A percentile compares a stretch with the other conserved stretches of the same genome.
Conservation (phyloP, 2,113 vertebrate species). For the Eurystomus gularis region DNA sequence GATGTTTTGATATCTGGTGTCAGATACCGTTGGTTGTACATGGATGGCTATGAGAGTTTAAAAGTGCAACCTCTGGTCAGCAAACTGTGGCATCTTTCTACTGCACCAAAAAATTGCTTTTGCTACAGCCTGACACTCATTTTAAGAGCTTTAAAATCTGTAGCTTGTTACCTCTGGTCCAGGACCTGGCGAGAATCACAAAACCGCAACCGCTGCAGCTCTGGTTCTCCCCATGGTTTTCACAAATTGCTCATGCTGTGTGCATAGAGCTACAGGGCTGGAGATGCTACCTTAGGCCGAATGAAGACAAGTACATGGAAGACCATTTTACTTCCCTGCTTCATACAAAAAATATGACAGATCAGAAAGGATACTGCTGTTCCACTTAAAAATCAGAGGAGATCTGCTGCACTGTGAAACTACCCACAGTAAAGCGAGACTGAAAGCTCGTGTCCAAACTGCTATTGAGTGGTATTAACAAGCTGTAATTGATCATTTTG, state of each 20-base stretch:
- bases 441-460: not conserved
- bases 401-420: not conserved
- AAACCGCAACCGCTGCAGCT: fast-evolving
- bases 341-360: not conserved
- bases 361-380: not conserved
- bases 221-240: not conserved
- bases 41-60: not conserved
- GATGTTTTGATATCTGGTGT: not conserved
- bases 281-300: not conserved
- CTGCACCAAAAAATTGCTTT: not conserved
- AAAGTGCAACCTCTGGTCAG: not conserved
- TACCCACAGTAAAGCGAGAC: not conserved
- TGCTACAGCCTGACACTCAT: fast-evolving
- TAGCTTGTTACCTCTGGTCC: not conserved
- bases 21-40: not conserved
- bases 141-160: not conserved
- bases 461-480: conserved; percentile 12
- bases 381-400: not conserved
- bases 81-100: not conserved
- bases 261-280: fast-evolving
- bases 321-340: not conserved
- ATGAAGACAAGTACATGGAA: not conserved
- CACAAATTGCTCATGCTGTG: fast-evolving
- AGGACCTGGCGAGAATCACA: not conserved
- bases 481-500: conserved; percentile 60